phyloP scores from a whole-genome alignment of 2,797 vertebrate species.

The Miichthys miiuy region DNA sequence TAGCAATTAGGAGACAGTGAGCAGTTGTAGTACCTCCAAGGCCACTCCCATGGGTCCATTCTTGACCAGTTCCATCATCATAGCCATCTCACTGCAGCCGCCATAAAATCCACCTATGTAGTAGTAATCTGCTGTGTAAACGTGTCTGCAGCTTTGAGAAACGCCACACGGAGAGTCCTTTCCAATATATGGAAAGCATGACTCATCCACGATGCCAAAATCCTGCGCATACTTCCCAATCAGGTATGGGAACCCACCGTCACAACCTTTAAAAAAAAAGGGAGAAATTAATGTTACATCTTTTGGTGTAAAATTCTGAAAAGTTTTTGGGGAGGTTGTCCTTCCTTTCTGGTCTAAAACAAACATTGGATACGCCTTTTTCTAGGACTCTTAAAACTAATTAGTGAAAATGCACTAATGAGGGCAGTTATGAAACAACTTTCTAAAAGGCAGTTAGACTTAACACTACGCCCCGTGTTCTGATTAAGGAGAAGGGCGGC shows the following conservation, averaged over 20 bases:
- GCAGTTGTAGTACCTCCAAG: constrained; percentile 84
- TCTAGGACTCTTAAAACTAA: neutral
- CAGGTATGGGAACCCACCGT: constrained; percentile 96
- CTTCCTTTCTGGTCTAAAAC: constrained; percentile 1
- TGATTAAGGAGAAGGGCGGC: neutral
- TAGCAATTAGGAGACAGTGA: neutral
- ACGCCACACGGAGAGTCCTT: constrained; percentile 84
- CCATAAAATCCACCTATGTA: constrained; percentile 98
- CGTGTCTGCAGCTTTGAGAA: constrained; percentile 81
- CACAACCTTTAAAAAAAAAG: constrained; percentile 86
- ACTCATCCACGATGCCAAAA: constrained; percentile 94
- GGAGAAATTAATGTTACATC: neutral
- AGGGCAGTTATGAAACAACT: neutral
- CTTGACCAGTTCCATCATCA: constrained; percentile 93
- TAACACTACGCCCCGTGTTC: neutral
- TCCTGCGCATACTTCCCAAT: constrained; percentile 95
- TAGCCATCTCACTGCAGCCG: constrained; percentile 92
- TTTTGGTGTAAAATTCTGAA: neutral
- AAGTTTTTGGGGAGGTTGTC: neutral
- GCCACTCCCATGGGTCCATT: constrained; percentile 91
- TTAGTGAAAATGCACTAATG: constrained; percentile 8
- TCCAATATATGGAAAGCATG: constrained; percentile 90
- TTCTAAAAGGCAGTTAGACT: constrained; percentile 1
- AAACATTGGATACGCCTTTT: neutral
- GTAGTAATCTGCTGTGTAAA: constrained; percentile 89